Conservation (phyloP, 2,888 invertebrate genomes). For the Griposia aprilina region DNA sequence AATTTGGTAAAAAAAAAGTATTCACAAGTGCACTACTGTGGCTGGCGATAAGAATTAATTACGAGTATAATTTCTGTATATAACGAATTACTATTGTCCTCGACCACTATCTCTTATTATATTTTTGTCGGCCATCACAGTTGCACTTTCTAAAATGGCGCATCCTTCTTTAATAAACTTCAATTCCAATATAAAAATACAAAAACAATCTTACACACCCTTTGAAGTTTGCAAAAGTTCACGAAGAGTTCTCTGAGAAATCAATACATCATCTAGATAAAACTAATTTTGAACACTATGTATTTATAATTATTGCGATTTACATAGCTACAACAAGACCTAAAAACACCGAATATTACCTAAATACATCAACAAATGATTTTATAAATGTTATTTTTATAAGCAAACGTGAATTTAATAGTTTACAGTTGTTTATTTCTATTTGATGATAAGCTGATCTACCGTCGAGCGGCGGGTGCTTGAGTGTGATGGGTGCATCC, state of each 20-base stretch:
- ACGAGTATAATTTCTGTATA: neutral
- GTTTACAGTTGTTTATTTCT: slow-evolving; percentile 49
- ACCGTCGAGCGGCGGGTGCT: slow-evolving; percentile 87
- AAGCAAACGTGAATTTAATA: slow-evolving; percentile 67
- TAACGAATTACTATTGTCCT: neutral
- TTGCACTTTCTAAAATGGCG: slow-evolving; percentile 64
- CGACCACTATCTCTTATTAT: slow-evolving; percentile 9
- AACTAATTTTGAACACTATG: slow-evolving; percentile 71
- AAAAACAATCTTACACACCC: slow-evolving; percentile 52
- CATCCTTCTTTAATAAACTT: slow-evolving; percentile 56
- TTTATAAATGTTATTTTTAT: slow-evolving; percentile 62
- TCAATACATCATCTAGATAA: slow-evolving; percentile 63
- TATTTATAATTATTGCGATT: slow-evolving; percentile 68
- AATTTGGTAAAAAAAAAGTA: slow-evolving; percentile 1
- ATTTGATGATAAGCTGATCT: slow-evolving; percentile 66
- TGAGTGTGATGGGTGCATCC: slow-evolving; percentile 92
- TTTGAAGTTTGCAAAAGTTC: slow-evolving; percentile 36
- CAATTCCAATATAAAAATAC: slow-evolving; percentile 64
- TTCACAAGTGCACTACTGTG: slow-evolving; percentile 33
- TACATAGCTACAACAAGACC: slow-evolving; percentile 67
- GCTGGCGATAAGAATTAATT: slow-evolving; percentile 9
- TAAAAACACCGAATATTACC: slow-evolving; percentile 66
- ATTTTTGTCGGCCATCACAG: slow-evolving; percentile 40
- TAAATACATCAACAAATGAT: slow-evolving; percentile 62
- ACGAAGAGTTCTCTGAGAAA: slow-evolving; percentile 37